These are phyloP conservation scores for Hybos culiciformis DNA, from an alignment of 2,888 invertebrate genomes.

Conservation along the genomic window DNA sequence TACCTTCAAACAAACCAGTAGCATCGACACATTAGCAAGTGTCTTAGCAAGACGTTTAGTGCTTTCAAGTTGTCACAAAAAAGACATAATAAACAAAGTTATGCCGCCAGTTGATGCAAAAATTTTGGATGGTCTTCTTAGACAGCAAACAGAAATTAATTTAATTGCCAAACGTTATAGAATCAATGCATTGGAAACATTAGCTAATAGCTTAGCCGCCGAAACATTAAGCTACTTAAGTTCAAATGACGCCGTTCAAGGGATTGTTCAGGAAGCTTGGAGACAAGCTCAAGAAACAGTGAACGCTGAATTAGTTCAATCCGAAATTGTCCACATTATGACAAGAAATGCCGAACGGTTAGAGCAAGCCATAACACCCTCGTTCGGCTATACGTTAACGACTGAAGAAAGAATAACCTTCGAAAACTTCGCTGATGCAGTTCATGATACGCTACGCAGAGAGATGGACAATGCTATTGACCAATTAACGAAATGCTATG, in stretches of 20 bases:
- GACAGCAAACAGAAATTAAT: constrained; percentile 48
- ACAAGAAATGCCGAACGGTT: constrained; percentile 55
- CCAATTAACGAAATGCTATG: constrained; percentile 53
- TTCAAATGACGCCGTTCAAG: constrained; percentile 44
- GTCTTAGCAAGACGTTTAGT: constrained; percentile 59
- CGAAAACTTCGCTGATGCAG: constrained; percentile 62
- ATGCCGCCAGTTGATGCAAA: constrained; percentile 39
- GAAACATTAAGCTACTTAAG: constrained; percentile 51
- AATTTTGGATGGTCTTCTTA: constrained; percentile 31
- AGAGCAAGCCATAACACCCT: constrained; percentile 44
- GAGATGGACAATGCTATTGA: constrained; percentile 59
- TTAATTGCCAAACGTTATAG: constrained; percentile 50
- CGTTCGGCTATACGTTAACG: constrained; percentile 47
- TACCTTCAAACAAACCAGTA: constrained; percentile 36
- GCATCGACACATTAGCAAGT: constrained; percentile 57
- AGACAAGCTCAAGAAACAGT: constrained; percentile 60
- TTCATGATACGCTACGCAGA: constrained; percentile 52
- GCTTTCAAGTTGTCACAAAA: constrained; percentile 25
- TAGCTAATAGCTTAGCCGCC: constrained; percentile 54
- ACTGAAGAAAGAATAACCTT: constrained; percentile 53
- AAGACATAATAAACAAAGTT: constrained; percentile 29
- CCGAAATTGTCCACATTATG: constrained; percentile 62
- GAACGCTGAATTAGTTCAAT: constrained; percentile 59
- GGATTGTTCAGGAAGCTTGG: constrained; percentile 60
- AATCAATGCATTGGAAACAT: constrained; percentile 50